Conservation (phyloP, 1,140 invertebrate species). For the Meloidogyne hapla region DNA sequence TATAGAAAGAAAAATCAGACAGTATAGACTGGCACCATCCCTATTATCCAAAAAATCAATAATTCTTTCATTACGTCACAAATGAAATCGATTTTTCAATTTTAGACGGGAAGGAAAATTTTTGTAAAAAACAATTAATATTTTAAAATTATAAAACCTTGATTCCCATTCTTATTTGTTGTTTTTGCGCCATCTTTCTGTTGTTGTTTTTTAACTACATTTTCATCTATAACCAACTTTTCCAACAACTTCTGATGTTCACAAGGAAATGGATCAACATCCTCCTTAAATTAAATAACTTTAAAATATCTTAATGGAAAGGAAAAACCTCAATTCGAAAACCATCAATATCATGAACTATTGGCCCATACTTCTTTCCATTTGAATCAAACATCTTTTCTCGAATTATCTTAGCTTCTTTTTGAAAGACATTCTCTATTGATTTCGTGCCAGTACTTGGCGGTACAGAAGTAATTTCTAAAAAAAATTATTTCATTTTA, state of each 20-base stretch:
- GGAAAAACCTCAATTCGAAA: slow-evolving; percentile 29
- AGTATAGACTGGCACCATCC: too few relatives aligned
- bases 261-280: slow-evolving; percentile 30
- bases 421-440: slow-evolving; percentile 29
- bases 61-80: background rate
- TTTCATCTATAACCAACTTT: background rate
- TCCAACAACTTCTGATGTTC: slow-evolving; percentile 29
- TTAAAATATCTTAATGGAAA: too few relatives aligned
- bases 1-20: too few relatives aligned
- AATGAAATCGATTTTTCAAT: background rate
- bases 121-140: background rate
- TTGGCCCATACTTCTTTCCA: slow-evolving; percentile 15
- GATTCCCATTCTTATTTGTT: slow-evolving; percentile 1
- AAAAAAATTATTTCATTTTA: background rate
- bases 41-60: background rate
- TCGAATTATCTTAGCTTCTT: slow-evolving; percentile 29
- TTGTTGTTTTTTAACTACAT: background rate
- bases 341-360: slow-evolving; percentile 29
- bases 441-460: background rate
- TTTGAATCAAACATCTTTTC: slow-evolving; percentile 23
- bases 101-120: background rate
- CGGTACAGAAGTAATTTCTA: slow-evolving; percentile 12
- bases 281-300: slow-evolving; percentile 20
- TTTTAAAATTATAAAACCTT: background rate
- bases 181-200: background rate